These are phyloP conservation scores for Axis porcinus DNA, from an alignment of 2,113 vertebrate genomes.

Conservation along the genomic window DNA sequence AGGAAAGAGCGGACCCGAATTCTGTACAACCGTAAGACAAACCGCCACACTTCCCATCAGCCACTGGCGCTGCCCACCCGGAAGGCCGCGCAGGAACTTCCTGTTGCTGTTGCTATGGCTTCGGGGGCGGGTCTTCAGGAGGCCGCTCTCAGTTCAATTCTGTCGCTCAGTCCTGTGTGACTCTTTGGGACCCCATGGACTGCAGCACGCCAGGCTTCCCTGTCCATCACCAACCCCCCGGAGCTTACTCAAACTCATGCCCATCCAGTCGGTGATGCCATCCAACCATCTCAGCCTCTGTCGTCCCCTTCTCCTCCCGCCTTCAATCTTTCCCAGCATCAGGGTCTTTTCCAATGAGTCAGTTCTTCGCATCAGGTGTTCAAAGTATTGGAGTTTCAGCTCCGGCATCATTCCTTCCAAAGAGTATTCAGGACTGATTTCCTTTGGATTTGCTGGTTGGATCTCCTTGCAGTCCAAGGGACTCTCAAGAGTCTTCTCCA, in stretches of 20 bases:
- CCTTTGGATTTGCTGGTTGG: too few relatives aligned
- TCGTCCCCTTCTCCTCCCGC: too few relatives aligned
- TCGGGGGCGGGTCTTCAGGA: neutral
- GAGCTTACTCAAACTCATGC: neutral
- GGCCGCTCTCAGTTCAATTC: neutral
- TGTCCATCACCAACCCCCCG: neutral
- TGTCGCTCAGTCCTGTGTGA: neutral
- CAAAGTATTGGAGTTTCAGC: too few relatives aligned
- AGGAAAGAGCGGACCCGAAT: accelerated
- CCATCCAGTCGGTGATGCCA: too few relatives aligned
- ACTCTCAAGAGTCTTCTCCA: too few relatives aligned
- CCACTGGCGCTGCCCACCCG: accelerated
- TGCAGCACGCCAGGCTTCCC: neutral
- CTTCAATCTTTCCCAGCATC: too few relatives aligned
- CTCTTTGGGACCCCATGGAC: neutral
- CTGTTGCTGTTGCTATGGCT: neutral
- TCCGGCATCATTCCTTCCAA: too few relatives aligned
- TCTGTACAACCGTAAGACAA: accelerated
- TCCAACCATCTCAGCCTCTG: too few relatives aligned
- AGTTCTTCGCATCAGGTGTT: too few relatives aligned
- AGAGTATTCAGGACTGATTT: too few relatives aligned
- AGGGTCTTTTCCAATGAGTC: too few relatives aligned
- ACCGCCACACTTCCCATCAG: neutral
- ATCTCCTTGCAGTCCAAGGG: too few relatives aligned
- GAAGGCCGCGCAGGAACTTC: neutral